Conservation (phyloP, 2,113 vertebrate genomes). For the Muntiacus muntjak region DNA sequence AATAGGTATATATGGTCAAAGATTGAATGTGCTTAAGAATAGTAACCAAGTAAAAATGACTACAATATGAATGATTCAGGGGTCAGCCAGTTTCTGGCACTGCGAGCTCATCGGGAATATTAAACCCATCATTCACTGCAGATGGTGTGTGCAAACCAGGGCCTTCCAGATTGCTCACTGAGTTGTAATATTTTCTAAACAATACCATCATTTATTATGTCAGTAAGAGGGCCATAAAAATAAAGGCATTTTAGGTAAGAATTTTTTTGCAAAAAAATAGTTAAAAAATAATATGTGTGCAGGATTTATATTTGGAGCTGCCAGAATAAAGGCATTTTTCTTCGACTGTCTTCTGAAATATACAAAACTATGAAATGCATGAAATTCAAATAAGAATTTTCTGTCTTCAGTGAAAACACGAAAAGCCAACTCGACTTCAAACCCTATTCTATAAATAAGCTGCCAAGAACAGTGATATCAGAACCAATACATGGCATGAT, state of each 20-base stretch:
- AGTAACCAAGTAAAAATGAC: conserved; percentile 59
- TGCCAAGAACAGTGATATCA: background rate
- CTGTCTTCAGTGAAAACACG: background rate
- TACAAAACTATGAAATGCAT: background rate
- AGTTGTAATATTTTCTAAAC: background rate
- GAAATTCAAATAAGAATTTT: background rate
- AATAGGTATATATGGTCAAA: conserved; percentile 59
- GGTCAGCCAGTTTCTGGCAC: conserved; percentile 59
- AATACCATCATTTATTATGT: background rate
- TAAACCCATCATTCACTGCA: conserved; percentile 67
- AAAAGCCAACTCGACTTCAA: background rate
- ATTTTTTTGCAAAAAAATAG: background rate
- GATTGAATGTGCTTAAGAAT: conserved; percentile 70
- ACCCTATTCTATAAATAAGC: background rate
- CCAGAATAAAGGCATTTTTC: background rate
- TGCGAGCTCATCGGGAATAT: conserved; percentile 68
- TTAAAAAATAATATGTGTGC: background rate
- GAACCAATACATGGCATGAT: background rate
- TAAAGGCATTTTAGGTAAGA: background rate
- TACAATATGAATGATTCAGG: conserved; percentile 67
- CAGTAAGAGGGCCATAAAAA: background rate
- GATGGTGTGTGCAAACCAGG: conserved; percentile 66
- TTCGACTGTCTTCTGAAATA: background rate
- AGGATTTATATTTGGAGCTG: background rate
- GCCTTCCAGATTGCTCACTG: background rate